These are phyloP conservation scores for Drosophila atripex DNA, from an alignment of 2,888 invertebrate species.

Conservation along the genomic window DNA sequence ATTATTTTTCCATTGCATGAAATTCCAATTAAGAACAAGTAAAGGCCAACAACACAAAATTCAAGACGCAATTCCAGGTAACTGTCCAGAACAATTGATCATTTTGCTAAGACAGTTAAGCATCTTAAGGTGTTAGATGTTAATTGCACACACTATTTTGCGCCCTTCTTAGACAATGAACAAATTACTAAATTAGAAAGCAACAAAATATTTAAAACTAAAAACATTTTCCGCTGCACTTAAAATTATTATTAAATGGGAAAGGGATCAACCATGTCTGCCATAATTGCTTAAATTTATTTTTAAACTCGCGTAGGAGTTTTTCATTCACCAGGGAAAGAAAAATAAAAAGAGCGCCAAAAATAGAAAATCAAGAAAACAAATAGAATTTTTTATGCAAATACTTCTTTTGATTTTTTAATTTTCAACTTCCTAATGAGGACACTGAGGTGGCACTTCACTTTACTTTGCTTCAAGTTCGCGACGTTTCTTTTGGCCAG, in stretches of 20 bases:
- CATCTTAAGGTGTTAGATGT: background rate
- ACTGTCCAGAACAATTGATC: background rate
- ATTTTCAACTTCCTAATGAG: background rate
- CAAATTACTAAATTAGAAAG: conserved; percentile 10
- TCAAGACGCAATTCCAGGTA: background rate
- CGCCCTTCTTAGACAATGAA: conserved; percentile 3
- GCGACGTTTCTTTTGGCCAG: conserved; percentile 13
- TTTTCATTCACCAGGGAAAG: conserved; percentile 18
- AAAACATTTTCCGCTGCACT: conserved; percentile 17
- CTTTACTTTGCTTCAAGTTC: conserved; percentile 42
- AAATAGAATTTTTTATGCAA: conserved; percentile 13
- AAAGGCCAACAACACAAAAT: background rate
- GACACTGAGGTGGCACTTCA: conserved; percentile 13
- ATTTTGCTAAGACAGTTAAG: background rate
- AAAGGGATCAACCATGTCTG: conserved; percentile 9
- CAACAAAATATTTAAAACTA: conserved; percentile 13
- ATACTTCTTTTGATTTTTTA: conserved; percentile 7
- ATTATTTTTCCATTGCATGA: conserved; percentile 16
- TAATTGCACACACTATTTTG: background rate
- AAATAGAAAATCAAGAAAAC: conserved; percentile 56
- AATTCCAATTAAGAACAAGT: conserved; percentile 4
- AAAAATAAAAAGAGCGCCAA: conserved; percentile 30
- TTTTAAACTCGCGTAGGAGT: conserved; percentile 56
- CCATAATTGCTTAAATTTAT: conserved; percentile 61
- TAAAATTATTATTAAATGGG: conserved; percentile 27